Base-by-base conservation (phyloP, 2,888 invertebrate species). In the Mesorhabditis sp. region DNA sequence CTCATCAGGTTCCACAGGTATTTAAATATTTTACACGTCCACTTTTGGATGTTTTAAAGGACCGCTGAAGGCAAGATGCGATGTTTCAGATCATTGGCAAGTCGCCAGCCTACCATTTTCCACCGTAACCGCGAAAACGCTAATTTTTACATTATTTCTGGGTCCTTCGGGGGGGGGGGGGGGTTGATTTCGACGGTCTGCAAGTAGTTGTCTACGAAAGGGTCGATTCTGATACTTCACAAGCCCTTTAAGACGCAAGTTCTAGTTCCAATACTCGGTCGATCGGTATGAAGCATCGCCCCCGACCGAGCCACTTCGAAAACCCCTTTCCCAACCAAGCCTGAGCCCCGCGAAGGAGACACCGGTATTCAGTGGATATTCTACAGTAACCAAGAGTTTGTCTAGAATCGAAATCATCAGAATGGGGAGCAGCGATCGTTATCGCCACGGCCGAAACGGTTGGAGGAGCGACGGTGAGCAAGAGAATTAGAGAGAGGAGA, bases 391-490 rank as follows among this genome's bases (percentile, higher is more conserved):
- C n/a, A 50, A 50, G 58, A 50, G 58, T 50, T 50, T 50, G 7
- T n/a, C 58, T 50, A n/a, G 58, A 50, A 50, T 50, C n/a, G 58
- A 13, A 50, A 50, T n/a, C 58, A 50, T 10, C 58, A 50, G n/a
- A 50, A 50, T 50, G 58, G 58, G n/a, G 58, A 50, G 58, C 7
- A 50, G n/a, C 58, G 58, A 10, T 50, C 58, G 58, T 10, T 50
- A 13, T 50, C 58, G 58, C 58, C 58, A 50, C 58, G 58, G n/a
- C 58, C 58, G 58, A 50, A 50, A 50, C 7, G n/a, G n/a, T 50
- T n/a, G 58, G 58, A 50, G 58, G 58, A 50, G n/a, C 1, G 58
- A 2, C 58, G 58, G 58, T 50, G 58, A n/a, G 58, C n/a, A 2
- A 28, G 28, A 28, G 28, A 28, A 2, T 1, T 1, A 28, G 28